Base-by-base conservation (phyloP, 2,888 invertebrate genomes). In the Sesia bembeciformis region DNA sequence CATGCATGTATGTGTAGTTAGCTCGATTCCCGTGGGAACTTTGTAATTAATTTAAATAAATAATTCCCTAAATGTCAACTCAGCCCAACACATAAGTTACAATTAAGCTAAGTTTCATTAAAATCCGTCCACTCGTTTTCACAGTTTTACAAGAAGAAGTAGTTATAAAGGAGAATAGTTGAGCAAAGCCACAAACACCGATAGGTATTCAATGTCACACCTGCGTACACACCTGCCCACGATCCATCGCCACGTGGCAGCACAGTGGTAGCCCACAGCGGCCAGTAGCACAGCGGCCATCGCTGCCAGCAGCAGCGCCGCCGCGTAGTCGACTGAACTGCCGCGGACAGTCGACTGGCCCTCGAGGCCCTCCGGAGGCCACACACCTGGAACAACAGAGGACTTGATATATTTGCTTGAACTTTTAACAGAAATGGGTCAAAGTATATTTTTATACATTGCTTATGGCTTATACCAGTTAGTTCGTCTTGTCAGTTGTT, bases 201-300 rank as follows among this genome's bases (percentile, higher is more conserved):
- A 46, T 46, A 46, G 46, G 46, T 46, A 46, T 46, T 46, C 4
- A 46, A 46, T 8, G n/a, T 4, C 46, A 46, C 46, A 46, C 46
- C 46, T 39, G 56, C 67, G 46, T 46, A 46, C 46, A 49, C 70
- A 90, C 84, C 91, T 90, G 66, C 92, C 92, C 75, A 92, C 81
- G 40, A 94, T 81, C 93, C 93, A 94, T 56, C 92, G 88, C 94
- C 94, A 94, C 0, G 93, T 93, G 3, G 93, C 92, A 51, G 93
- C 92, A 67, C 94, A 94, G 64, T 94, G 94, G 78, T 93, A 93
- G 62, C 93, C 93, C 40, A 94, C 92, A 38, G 93, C 93, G 7
- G 93, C 94, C 60, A 94, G 79, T 55, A 94, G 77, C 40, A 93
- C 92, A 40, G 93, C 88, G 46, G 93, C 93, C 93, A 93, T 92